Evolutionary conservation across 2,888 invertebrate species (phyloP).

Genomic region (Tenthredo notha): DNA sequence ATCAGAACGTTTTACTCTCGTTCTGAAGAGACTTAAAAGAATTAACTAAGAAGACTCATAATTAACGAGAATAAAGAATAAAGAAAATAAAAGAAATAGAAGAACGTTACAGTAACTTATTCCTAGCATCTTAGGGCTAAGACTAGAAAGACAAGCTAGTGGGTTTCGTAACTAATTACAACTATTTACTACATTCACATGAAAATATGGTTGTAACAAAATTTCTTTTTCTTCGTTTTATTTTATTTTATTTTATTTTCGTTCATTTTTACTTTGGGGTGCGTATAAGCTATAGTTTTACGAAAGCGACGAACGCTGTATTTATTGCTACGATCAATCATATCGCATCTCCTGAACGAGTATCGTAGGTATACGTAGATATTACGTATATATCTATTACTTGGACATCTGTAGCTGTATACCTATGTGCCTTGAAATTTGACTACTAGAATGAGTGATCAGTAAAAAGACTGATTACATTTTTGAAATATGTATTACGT

Average conservation of each 20-base stretch:
- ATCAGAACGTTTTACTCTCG: background rate
- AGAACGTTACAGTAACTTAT: background rate
- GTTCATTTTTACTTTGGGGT: background rate
- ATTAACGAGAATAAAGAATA: background rate
- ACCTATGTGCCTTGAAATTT: background rate
- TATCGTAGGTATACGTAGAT: background rate
- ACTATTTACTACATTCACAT: conserved; percentile 1
- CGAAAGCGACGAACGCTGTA: background rate
- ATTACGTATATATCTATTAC: background rate
- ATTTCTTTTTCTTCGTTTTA: background rate
- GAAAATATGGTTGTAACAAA: background rate
- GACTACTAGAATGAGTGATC: background rate
- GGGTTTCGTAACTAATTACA: conserved; percentile 18
- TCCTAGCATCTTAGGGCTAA: background rate
- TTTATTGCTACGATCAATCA: background rate
- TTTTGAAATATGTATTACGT: background rate
- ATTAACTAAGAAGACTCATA: background rate
- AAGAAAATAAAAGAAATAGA: background rate
- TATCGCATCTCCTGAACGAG: background rate
- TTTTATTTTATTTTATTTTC: background rate
- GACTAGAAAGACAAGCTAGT: background rate
- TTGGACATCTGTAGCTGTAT: background rate
- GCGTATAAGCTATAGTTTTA: background rate
- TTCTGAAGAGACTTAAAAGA: background rate
- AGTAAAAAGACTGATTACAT: background rate